These are phyloP conservation scores for Ploceus nigricollis DNA, from an alignment of 2,113 vertebrate species.

Conservation along the genomic window DNA sequence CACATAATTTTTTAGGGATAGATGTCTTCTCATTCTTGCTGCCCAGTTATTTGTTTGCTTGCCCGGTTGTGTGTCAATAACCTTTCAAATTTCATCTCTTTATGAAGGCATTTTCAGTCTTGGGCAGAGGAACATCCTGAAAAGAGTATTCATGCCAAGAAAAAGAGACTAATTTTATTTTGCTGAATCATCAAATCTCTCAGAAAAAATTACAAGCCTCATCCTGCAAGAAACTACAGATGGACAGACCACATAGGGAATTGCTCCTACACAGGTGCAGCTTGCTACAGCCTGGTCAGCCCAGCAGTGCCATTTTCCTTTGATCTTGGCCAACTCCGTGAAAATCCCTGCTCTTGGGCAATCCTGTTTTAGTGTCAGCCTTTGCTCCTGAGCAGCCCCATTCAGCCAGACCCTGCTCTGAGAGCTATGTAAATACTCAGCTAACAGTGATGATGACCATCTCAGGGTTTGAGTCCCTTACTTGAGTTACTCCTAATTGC, in stretches of 20 bases:
- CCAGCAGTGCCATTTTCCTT: background rate
- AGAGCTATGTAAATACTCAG: background rate
- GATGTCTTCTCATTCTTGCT: background rate
- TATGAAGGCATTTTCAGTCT: background rate
- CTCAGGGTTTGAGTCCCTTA: background rate
- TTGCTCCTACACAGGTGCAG: background rate
- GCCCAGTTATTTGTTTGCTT: background rate
- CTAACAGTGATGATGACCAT: background rate
- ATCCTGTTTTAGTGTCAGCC: background rate
- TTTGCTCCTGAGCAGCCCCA: background rate
- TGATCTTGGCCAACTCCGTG: background rate
- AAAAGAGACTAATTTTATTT: constrained; percentile 16
- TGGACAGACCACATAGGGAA: background rate
- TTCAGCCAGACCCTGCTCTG: background rate
- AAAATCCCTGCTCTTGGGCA: background rate
- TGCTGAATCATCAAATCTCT: background rate
- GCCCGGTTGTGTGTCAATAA: background rate
- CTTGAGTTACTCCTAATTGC: background rate
- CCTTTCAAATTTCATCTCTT: background rate
- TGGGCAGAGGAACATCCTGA: background rate
- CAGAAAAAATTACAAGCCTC: background rate
- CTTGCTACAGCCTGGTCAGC: background rate
- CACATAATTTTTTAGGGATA: background rate
- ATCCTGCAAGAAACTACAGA: background rate
- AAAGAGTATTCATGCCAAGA: background rate